These are phyloP conservation scores for Platorchestia sp. DNA, from an alignment of 1,140 invertebrate genomes.

Conservation along the genomic window DNA sequence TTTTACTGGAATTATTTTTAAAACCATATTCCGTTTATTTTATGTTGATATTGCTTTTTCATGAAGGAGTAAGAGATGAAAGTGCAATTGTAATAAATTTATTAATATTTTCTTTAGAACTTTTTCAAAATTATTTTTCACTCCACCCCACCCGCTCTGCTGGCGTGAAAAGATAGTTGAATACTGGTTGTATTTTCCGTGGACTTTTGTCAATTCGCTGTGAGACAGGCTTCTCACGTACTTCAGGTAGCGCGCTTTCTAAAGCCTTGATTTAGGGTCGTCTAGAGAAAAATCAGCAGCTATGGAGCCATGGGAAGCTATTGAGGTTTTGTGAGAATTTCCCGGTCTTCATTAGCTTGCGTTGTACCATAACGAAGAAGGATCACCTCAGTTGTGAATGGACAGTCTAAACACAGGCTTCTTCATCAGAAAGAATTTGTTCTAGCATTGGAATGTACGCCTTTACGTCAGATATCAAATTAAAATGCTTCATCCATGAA, in stretches of 20 bases:
- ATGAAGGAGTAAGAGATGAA: no score
- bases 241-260: background rate
- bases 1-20: no score
- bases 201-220: background rate
- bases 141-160: no score
- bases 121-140: no score
- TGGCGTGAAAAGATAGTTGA: slow-evolving; percentile 9
- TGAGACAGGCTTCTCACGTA: background rate
- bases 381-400: background rate
- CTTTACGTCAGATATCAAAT: background rate
- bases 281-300: background rate
- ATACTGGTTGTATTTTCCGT: background rate
- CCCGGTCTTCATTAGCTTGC: background rate
- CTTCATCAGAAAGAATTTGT: background rate
- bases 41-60: no score
- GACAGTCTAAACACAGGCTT: background rate
- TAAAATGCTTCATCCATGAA: background rate
- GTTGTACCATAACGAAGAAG: background rate
- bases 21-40: no score
- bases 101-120: no score
- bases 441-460: background rate
- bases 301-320: background rate
- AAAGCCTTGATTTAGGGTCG: background rate
- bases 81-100: no score
- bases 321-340: background rate